Conservation (phyloP, 2,888 invertebrate genomes). For the Ectemnius cavifrons region DNA sequence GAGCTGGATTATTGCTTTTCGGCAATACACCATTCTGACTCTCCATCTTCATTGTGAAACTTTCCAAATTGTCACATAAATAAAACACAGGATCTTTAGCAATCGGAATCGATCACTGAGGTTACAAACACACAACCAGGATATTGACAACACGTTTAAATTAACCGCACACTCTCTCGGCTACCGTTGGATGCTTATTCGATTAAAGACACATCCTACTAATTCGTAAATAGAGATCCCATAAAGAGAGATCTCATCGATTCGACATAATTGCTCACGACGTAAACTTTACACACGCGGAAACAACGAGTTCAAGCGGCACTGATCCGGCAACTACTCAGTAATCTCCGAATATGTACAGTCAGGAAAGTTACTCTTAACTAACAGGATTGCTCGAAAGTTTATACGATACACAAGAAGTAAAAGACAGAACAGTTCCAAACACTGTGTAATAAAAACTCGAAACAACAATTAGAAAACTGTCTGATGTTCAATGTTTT, state of each 20-base stretch:
- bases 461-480: neutral
- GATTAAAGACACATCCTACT: no score
- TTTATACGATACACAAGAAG: no score
- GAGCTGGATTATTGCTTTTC: conserved; percentile 80
- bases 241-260: neutral
- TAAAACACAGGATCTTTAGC: conserved; percentile 5
- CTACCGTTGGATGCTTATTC: no score
- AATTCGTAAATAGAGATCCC: no score
- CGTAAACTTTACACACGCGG: no score
- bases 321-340: neutral
- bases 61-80: conserved; percentile 15
- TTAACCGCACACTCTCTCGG: no score
- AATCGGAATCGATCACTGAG: neutral
- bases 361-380: no score
- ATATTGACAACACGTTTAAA: neutral
- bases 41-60: conserved; percentile 60
- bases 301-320: no score
- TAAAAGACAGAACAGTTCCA: neutral
- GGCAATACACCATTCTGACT: conserved; percentile 61
- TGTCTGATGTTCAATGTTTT: neutral
- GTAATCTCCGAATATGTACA: no score
- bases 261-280: neutral
- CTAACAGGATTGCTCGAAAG: no score
- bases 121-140: no score
- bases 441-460: neutral